Percentiles rank a stretch among this genome's conserved stretches.
These are phyloP conservation scores for Anguilla megastoma DNA, from an alignment of 2,797 vertebrate species.

Conservation along the genomic window DNA sequence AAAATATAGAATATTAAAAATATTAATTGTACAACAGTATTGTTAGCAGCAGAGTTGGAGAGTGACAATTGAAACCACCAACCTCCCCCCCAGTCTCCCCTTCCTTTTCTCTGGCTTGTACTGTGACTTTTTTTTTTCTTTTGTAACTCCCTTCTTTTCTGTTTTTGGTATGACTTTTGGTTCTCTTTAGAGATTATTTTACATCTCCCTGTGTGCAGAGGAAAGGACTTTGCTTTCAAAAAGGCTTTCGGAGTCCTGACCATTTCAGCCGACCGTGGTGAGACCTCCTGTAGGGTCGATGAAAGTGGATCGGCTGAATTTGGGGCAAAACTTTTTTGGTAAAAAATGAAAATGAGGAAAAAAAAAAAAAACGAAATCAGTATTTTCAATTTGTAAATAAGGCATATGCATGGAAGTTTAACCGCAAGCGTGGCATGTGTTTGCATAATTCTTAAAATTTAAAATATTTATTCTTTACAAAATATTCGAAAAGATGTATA, in stretches of 20 bases:
- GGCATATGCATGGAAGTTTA: slow-evolving; percentile 79
- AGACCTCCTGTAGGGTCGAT: slow-evolving; percentile 62
- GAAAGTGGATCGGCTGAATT: slow-evolving; percentile 68
- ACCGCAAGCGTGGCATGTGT: slow-evolving; percentile 82
- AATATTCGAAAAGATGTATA: slow-evolving; percentile 81
- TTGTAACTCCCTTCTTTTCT: slow-evolving; percentile 68
- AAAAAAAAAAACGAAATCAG: slow-evolving; percentile 72
- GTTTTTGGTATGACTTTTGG: slow-evolving; percentile 74
- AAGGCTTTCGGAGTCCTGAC: slow-evolving; percentile 86
- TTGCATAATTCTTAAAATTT: slow-evolving; percentile 83
- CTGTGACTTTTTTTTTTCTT: slow-evolving; percentile 75
- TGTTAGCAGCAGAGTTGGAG: slow-evolving; percentile 82
- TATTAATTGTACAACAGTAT: slow-evolving; percentile 93
- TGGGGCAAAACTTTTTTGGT: slow-evolving; percentile 70
- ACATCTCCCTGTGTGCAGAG: slow-evolving; percentile 50
- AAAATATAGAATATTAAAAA: slow-evolving; percentile 84
- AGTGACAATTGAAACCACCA: slow-evolving; percentile 76
- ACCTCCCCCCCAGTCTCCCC: slow-evolving; percentile 51
- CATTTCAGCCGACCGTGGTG: slow-evolving; percentile 68
- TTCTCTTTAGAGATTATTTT: slow-evolving; percentile 69
- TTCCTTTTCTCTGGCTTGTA: slow-evolving; percentile 73
- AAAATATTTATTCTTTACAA: slow-evolving; percentile 87
- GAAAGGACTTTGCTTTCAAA: slow-evolving; percentile 77
- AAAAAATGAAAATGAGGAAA: slow-evolving; percentile 63
- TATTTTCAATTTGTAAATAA: slow-evolving; percentile 89